These are phyloP conservation scores for Parapristionchus giblindavisi DNA, from an alignment of 2,888 invertebrate species.

Conservation along the genomic window DNA sequence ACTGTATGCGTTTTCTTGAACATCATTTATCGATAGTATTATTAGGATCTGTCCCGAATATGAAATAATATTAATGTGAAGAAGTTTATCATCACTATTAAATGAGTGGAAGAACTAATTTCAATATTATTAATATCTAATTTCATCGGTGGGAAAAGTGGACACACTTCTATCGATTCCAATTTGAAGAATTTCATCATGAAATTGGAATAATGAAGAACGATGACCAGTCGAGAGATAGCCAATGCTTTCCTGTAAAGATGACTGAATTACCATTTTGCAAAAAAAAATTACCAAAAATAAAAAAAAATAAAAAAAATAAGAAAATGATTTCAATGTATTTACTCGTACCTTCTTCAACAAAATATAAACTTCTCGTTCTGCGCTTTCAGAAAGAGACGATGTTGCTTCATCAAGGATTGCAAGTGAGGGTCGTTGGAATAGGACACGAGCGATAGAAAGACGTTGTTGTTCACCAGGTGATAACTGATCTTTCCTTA, in stretches of 20 bases:
- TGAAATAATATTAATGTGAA: no score
- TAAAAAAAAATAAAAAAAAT: no score
- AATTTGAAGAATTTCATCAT: slow-evolving; percentile 71
- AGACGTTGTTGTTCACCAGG: slow-evolving; percentile 96
- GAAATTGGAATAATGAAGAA: slow-evolving; percentile 72
- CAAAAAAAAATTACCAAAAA: not conserved
- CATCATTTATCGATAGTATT: no score
- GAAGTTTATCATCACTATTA: no score
- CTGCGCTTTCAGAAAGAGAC: slow-evolving; percentile 73
- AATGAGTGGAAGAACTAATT: not conserved
- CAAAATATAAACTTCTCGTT: slow-evolving; percentile 48
- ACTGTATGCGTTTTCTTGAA: no score
- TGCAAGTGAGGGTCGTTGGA: slow-evolving; percentile 78
- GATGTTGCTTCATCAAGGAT: slow-evolving; percentile 95
- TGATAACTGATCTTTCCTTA: slow-evolving; percentile 81
- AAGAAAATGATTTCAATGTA: not conserved
- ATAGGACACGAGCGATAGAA: slow-evolving; percentile 92
- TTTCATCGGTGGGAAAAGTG: slow-evolving; percentile 20
- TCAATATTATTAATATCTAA: not conserved
- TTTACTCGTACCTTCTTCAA: slow-evolving; percentile 40
- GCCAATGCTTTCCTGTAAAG: slow-evolving; percentile 70
- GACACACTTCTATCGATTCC: not conserved
- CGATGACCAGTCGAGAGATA: slow-evolving; percentile 75
- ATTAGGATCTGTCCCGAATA: no score
- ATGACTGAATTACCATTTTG: not conserved